Conservation (phyloP, 2,888 invertebrate species). For the Crepidodera aurea region DNA sequence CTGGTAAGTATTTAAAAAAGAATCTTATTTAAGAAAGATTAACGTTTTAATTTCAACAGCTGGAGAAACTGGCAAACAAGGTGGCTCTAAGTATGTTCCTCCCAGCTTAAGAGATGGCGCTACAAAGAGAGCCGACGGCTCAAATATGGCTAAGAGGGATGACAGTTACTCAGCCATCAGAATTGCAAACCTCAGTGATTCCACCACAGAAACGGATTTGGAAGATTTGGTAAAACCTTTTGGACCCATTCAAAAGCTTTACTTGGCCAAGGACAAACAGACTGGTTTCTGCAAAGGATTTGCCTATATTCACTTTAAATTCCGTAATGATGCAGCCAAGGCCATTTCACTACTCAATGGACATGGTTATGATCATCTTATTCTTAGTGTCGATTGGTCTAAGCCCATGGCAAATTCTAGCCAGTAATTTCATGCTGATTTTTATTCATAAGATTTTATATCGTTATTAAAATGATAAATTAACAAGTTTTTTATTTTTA, state of each 20-base stretch:
- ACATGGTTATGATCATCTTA: conserved; percentile 97
- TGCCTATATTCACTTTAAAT: conserved; percentile 97
- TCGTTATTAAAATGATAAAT: not conserved
- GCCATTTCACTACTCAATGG: conserved; percentile 91
- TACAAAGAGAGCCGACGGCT: conserved; percentile 73
- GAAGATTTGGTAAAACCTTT: conserved; percentile 95
- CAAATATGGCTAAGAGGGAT: conserved; percentile 74
- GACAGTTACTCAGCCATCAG: conserved; percentile 88
- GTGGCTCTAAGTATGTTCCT: conserved; percentile 82
- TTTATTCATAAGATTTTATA: not conserved
- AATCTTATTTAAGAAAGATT: not conserved
- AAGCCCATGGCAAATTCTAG: conserved; percentile 68
- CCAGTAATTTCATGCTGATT: conserved; percentile 19
- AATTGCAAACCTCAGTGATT: conserved; percentile 96
- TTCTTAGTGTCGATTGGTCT: conserved; percentile 98
- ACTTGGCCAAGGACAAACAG: conserved; percentile 92
- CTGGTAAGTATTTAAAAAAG: conserved; percentile 29
- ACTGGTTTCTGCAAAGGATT: conserved; percentile 94
- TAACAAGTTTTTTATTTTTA: not conserved
- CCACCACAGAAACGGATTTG: conserved; percentile 92
- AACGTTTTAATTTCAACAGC: conserved; percentile 18
- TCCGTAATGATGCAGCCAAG: conserved; percentile 87
- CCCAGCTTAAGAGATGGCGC: conserved; percentile 87
- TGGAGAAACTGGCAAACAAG: conserved; percentile 53
- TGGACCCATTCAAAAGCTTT: conserved; percentile 92